Evolutionary conservation across 1,140 invertebrate genomes (phyloP), one percentile per base, ranked within the genome.

Genomic region (Harpegnathos saltator): DNA sequence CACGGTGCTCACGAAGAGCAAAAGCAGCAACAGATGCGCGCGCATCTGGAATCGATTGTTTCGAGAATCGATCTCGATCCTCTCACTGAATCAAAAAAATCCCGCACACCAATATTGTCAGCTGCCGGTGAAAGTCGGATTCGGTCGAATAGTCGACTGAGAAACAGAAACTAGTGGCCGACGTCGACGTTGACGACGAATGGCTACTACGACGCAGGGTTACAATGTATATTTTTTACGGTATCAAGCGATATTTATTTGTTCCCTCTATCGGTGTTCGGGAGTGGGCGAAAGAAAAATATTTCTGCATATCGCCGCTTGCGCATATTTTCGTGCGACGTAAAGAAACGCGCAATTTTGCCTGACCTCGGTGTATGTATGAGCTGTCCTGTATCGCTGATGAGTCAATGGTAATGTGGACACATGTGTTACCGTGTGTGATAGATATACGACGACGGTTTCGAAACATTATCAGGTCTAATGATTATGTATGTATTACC

Each of bases 321-420:
- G n/a, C 5, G 58, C 29, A 11, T 12, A 12, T 69, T 44, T 69
- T 44, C 1, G 17, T 38, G 22, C 5, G 12, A 26, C 11, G 48
- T 44, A 1, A 61, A 73, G 7, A 61, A 44, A 74, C 7, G 24
- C 22, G 33, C 26, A 69, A 48, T 80, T 71, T 58, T 14, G 50
- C 26, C 26, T 3, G 52, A 71, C 65, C 65, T 80, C 38, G 65
- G 19, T 24, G 52, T 14, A 24, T 7, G 22, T 15, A 56, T 19
- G 11, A 68, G 44, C 19, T 58, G 58, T 38, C 26, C 14, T 15
- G 17, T 58, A 68, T 58, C 22, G 75, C 2, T 9, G 38, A 22
- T 78, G 75, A 69, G 63, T 78, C 52, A 68, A 56, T 17, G 19
- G 3, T 77, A 77, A 77, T 29, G 54, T 78, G 44, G 19, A 9